Base-by-base conservation (phyloP, 2,113 vertebrate genomes). In the Centropus unirufus region DNA sequence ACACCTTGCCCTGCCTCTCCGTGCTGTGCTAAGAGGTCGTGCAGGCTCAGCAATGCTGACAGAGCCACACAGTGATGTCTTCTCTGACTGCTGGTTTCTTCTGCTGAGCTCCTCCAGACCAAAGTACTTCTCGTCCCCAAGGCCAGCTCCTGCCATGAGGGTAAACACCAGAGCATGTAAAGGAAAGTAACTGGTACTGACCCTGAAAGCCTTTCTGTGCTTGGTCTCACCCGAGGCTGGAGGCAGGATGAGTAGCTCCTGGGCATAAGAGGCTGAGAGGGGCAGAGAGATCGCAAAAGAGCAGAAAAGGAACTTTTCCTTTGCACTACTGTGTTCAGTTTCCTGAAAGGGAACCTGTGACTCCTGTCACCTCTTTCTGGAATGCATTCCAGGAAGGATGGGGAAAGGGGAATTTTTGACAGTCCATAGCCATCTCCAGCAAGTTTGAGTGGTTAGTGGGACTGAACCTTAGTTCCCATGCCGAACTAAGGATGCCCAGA, bases 41-140 rank as follows among this genome's bases (percentile, higher is more conserved):
- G 20, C 1, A 1, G 40, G 42, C 42, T 82, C 79, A 64, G 30
- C 18, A 39, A 17, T 17, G 40, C 36, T 3, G 1, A 62, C 72
- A 92, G 52, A 72, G 26, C 17, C 67, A 80, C 22, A 6, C 6
- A 64, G 40, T 5, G 15, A 42, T 14, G 24, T 11, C n/a, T 80
- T 39, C 61, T 21, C 64, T 77, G 47, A 17, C 30, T 69, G 46
- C 4, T 74, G 4, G 57, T 80, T 57, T 58, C 46, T 69, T 36
- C 46, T 30, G 46, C 54, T 69, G 40, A 52, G 49, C 49, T 72
- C 42, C 18, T 72, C n/a, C 30, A 49, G 46, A 54, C 23, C 59
- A 83, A 83, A 54, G 9, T 17, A 15, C 36, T 63, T 70, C n/a
- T 83, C 5, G 15, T 18, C 5, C 5, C 12, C 0, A 0, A 80